phyloP scores from a whole-genome alignment of 2,113 vertebrate species.

The Solea solea region DNA sequence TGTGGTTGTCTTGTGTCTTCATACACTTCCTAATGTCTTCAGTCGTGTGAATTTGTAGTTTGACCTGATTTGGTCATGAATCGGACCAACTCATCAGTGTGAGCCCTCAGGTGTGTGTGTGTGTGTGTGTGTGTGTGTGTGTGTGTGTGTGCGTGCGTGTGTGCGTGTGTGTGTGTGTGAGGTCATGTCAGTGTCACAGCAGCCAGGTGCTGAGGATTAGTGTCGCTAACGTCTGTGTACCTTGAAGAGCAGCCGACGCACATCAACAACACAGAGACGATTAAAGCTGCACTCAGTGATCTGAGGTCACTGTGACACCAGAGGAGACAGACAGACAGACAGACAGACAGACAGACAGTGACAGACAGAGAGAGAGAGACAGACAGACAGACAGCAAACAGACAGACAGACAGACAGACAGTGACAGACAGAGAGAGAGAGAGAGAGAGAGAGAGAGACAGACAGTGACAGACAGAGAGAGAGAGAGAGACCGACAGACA shows the following conservation, averaged over 20 bases:
- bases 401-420: too few relatives aligned
- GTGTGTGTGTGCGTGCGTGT: not conserved
- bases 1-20: too few relatives aligned
- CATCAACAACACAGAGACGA: conserved; percentile 31
- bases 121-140: not conserved
- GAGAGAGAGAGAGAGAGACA: not conserved
- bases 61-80: too few relatives aligned
- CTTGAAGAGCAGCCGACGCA: conserved; percentile 50
- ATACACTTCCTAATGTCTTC: too few relatives aligned
- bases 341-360: too few relatives aligned
- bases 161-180: conserved; percentile 19
- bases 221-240: conserved; percentile 64
- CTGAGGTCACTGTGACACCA: not conserved
- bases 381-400: not conserved
- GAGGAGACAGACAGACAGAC: too few relatives aligned
- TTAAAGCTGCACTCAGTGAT: conserved; percentile 14
- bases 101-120: conserved; percentile 17
- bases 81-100: not conserved
- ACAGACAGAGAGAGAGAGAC: too few relatives aligned
- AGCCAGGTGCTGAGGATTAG: conserved; percentile 71
- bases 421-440: not conserved
- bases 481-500: too few relatives aligned
- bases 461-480: too few relatives aligned
- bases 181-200: conserved; percentile 29
- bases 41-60: not conserved